Evolutionary conservation across 2,888 invertebrate species (phyloP).

Genomic region (Drosophila monieri): DNA sequence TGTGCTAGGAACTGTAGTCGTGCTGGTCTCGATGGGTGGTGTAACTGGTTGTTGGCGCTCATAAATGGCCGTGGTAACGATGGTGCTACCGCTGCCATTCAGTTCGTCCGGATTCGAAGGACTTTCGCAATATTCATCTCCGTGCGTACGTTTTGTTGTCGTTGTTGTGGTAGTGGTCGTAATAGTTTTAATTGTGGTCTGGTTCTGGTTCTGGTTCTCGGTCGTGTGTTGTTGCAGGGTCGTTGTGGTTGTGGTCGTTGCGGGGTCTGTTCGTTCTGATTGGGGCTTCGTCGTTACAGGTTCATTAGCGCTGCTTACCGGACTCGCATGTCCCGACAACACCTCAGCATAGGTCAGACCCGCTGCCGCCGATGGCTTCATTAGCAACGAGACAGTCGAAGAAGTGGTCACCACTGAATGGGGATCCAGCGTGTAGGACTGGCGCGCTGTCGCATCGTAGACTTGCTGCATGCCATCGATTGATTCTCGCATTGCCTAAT

Average conservation of each 20-base stretch:
- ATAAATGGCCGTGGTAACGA: slow-evolving; percentile 37
- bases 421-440: slow-evolving; percentile 91
- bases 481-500: slow-evolving; percentile 85
- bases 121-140: slow-evolving; percentile 20
- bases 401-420: slow-evolving; percentile 85
- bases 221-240: slow-evolving; percentile 47
- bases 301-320: slow-evolving; percentile 78
- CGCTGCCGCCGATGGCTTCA: slow-evolving; percentile 82
- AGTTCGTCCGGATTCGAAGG: slow-evolving; percentile 34
- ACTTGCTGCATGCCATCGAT: slow-evolving; percentile 88
- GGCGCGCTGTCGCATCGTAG: slow-evolving; percentile 89
- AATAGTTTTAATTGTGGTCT: slow-evolving; percentile 44
- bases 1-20: slow-evolving; percentile 23
- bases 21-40: slow-evolving; percentile 41
- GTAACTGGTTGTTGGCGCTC: slow-evolving; percentile 47
- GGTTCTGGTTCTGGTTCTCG: slow-evolving; percentile 28
- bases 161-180: slow-evolving; percentile 47
- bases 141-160: slow-evolving; percentile 53
- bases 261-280: slow-evolving; percentile 45
- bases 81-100: slow-evolving; percentile 41
- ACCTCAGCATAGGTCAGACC: slow-evolving; percentile 88
- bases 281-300: slow-evolving; percentile 37
- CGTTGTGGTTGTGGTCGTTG: slow-evolving; percentile 40
- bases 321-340: slow-evolving; percentile 86
- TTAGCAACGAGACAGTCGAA: slow-evolving; percentile 84